These are phyloP conservation scores for Microplitis deprimator DNA, from an alignment of 2,888 invertebrate genomes.

Conservation along the genomic window DNA sequence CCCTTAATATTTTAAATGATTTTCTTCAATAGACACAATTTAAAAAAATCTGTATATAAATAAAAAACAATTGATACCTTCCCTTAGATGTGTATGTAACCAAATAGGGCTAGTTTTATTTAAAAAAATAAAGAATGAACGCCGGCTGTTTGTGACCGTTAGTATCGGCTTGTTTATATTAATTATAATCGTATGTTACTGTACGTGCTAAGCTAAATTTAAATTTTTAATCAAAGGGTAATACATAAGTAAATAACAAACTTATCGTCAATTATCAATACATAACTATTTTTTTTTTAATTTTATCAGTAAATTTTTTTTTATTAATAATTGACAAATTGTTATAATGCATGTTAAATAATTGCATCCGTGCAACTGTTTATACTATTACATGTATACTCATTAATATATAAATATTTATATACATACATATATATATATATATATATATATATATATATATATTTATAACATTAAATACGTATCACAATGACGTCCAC, in stretches of 20 bases:
- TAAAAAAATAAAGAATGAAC: conserved; percentile 17
- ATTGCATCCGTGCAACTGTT: conserved; percentile 43
- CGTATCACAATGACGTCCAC: conserved; percentile 38
- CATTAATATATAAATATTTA: conserved; percentile 1
- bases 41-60: no score
- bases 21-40: no score
- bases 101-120: conserved; percentile 48
- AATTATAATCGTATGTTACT: conserved; percentile 44
- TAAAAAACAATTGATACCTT: not conserved
- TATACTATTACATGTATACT: conserved; percentile 34
- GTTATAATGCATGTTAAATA: conserved; percentile 48
- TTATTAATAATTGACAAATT: conserved; percentile 20
- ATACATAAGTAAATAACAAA: conserved; percentile 24
- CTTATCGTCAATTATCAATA: conserved; percentile 10
- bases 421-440: not conserved
- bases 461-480: conserved; percentile 5
- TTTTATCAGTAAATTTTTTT: not conserved
- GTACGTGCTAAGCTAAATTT: conserved; percentile 48
- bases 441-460: not conserved
- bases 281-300: not conserved
- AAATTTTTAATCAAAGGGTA: conserved; percentile 32
- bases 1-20: no score
- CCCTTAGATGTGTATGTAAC: conserved; percentile 45
- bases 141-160: conserved; percentile 47
- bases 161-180: conserved; percentile 46